Evolutionary conservation across 2,113 vertebrate genomes (phyloP).

Genomic region (Pseudolaguvia tuberculata): DNA sequence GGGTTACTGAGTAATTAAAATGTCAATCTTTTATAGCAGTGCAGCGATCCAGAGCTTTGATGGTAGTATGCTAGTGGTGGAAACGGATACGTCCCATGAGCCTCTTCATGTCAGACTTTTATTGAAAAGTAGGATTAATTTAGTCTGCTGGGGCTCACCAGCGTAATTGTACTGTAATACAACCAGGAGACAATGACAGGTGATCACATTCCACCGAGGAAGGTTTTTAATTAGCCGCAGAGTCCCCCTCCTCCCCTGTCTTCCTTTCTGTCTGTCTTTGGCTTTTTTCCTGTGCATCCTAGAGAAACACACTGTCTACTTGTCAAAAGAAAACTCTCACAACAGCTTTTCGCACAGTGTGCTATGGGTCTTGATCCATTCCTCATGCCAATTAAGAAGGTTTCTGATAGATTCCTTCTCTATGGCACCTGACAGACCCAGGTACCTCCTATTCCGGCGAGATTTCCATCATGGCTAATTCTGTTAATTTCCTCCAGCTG

Average conservation of each 20-base stretch:
- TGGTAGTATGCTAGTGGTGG: neutral
- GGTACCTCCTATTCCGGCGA: slow-evolving; percentile 9
- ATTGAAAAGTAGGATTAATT: neutral
- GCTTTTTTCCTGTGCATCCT: neutral
- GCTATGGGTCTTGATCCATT: slow-evolving; percentile 7
- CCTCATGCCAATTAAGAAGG: slow-evolving; percentile 26
- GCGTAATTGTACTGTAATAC: slow-evolving; percentile 24
- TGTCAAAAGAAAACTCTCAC: slow-evolving; percentile 25
- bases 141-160: slow-evolving; percentile 8
- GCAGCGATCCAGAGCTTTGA: neutral
- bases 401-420: neutral
- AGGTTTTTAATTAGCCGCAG: slow-evolving; percentile 33
- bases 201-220: slow-evolving; percentile 31
- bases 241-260: neutral
- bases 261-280: neutral
- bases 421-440: slow-evolving; percentile 28
- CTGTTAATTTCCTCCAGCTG: slow-evolving; percentile 31
- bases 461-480: slow-evolving; percentile 30
- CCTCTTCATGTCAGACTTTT: slow-evolving; percentile 11
- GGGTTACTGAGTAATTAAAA: slow-evolving; percentile 9
- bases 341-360: slow-evolving; percentile 16
- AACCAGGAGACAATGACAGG: slow-evolving; percentile 27
- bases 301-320: slow-evolving; percentile 5
- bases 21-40: neutral
- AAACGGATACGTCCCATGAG: neutral